Conservation (phyloP, 2,888 invertebrate genomes). For the Harpalus rufipes region DNA sequence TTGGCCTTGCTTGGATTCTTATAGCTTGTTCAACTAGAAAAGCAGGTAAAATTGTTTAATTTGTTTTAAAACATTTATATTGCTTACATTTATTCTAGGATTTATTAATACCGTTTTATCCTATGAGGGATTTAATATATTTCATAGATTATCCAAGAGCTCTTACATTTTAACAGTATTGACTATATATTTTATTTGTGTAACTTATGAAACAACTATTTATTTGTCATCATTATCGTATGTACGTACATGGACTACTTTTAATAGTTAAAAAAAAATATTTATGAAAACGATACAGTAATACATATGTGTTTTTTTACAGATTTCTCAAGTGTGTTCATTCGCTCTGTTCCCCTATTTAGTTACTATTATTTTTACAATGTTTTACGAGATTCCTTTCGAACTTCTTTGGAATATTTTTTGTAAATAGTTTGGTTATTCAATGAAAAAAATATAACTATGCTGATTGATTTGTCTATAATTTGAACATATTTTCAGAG, state of each 20-base stretch:
- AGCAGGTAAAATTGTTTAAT: constrained; percentile 74
- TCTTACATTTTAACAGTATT: constrained; percentile 28
- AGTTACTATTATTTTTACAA: neutral
- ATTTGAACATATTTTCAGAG: no score
- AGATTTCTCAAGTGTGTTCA: constrained; percentile 30
- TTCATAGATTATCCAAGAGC: constrained; percentile 27
- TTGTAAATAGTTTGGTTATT: constrained; percentile 7
- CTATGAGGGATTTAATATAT: constrained; percentile 70
- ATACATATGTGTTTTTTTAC: constrained; percentile 6
- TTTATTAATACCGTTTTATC: constrained; percentile 76
- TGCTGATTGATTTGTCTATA: no score
- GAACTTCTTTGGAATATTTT: constrained; percentile 28
- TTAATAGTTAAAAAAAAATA: neutral
- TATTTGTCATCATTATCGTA: constrained; percentile 37
- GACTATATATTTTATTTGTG: constrained; percentile 19
- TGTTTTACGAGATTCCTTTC: constrained; percentile 44
- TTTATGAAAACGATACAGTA: neutral
- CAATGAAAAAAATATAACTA: neutral
- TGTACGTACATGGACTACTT: no score
- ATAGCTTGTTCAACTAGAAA: constrained; percentile 80
- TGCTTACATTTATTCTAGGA: constrained; percentile 73
- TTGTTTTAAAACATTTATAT: constrained; percentile 16
- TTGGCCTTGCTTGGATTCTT: constrained; percentile 80
- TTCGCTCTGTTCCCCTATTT: constrained; percentile 2
- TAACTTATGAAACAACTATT: constrained; percentile 19